These are phyloP conservation scores for Tauraco hartlaubi DNA, from an alignment of 2,797 vertebrate species.

Conservation along the genomic window DNA sequence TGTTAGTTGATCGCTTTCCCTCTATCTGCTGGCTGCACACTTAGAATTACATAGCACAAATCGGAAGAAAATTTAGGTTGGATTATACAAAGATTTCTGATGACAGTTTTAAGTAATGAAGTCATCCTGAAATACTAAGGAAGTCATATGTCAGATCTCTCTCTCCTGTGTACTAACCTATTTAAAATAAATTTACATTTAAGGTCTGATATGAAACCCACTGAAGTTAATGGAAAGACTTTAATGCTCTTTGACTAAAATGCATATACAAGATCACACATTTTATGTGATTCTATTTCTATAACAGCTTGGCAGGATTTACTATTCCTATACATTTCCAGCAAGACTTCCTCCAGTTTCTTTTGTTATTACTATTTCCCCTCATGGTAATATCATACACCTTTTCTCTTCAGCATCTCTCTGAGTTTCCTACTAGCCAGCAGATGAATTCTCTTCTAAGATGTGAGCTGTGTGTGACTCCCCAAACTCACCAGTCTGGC, in stretches of 20 bases:
- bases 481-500: not conserved
- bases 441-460: not conserved
- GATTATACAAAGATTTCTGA: not conserved
- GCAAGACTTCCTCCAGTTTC: not conserved
- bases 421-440: not conserved
- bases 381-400: not conserved
- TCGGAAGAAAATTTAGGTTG: not conserved
- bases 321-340: not conserved
- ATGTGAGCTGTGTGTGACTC: not conserved
- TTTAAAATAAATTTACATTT: slow-evolving; percentile 58
- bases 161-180: not conserved
- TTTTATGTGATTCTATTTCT: slow-evolving; percentile 50
- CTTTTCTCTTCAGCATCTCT: not conserved
- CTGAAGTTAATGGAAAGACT: slow-evolving; percentile 4
- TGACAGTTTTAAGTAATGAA: not conserved
- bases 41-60: not conserved
- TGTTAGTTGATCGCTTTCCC: not conserved
- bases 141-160: not conserved
- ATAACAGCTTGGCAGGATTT: slow-evolving; percentile 24
- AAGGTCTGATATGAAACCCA: slow-evolving; percentile 34
- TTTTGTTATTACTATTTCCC: slow-evolving; percentile 4
- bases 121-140: not conserved
- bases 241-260: slow-evolving; percentile 49
- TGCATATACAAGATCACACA: not conserved
- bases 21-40: not conserved